Base-by-base conservation (phyloP, 1,140 invertebrate species). In the Dryas iulia region DNA sequence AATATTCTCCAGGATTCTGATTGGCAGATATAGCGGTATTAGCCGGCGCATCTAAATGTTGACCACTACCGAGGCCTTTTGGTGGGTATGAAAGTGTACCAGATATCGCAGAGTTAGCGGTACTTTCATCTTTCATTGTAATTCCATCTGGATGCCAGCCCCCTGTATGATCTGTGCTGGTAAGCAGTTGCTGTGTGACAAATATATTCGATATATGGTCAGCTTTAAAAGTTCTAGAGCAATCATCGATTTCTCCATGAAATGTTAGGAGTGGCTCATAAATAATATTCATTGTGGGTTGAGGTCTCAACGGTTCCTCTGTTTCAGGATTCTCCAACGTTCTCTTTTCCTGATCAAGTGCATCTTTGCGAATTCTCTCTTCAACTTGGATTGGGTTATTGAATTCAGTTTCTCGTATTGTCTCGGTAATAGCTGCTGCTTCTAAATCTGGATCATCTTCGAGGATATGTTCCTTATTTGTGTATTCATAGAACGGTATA, bases 1-100 rank as follows among this genome's bases (percentile, higher is more conserved):
- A 74, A 58, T 64, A 77, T 66, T 74, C 72, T n/a, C 35, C 61
- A 14, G 73, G 72, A 33, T 77, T 56, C 54, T 77, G 75, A n/a
- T 66, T 56, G 2, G 75, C 67, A 2, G 74, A 76, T 57, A 76
- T 76, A 0, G 75, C 69, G 23, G 72, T 67, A 47, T 68, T 39
- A 26, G 10, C 23, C 5, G 35, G 57, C 26, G 53, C 18, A 5
- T 70, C 61, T 28, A 62, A 2, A 24, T 11, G 18, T 7, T 33
- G 39, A 6, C 31, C 6, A 28, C 47, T 11, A 47, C 14, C 21
- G 7, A 18, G 3, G 8, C 14, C 56, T 69, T 14, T 33, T 12
- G 33, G 53, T 54, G 25, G 14, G 47, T 23, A 56, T n/a, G 39
- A 18, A 8, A 47, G 39, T 0, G 61, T 52, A 47, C 26, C 53